These are phyloP conservation scores for Galerucella calmariensis DNA, from an alignment of 2,888 invertebrate genomes.

Conservation along the genomic window DNA sequence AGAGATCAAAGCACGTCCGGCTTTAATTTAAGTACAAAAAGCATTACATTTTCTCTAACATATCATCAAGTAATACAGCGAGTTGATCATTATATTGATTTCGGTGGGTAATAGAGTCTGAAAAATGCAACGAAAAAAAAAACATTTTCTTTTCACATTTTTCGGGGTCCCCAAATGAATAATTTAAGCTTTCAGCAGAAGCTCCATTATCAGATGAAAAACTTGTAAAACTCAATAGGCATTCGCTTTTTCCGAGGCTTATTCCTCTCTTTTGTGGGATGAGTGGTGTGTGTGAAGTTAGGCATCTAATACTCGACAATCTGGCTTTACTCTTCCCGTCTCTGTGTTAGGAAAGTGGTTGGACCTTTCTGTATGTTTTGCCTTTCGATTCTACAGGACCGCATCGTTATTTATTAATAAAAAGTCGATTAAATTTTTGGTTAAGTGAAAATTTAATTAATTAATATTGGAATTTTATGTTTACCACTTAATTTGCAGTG, in stretches of 20 bases:
- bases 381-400: constrained; percentile 16
- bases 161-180: constrained; percentile 31
- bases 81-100: not conserved
- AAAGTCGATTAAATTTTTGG: too few species aligned
- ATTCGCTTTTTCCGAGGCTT: constrained; percentile 27
- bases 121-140: constrained; percentile 13
- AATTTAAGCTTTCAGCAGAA: constrained; percentile 30
- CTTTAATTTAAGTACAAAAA: not conserved
- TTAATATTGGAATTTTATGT: too few species aligned
- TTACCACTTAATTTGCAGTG: too few species aligned
- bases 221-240: constrained; percentile 34
- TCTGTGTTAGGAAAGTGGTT: constrained; percentile 21
- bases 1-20: constrained; percentile 13
- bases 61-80: not conserved
- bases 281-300: constrained; percentile 39
- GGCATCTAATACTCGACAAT: constrained; percentile 35
- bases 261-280: constrained; percentile 35
- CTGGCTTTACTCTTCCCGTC: constrained; percentile 37
- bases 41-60: not conserved
- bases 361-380: not conserved
- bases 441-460: too few species aligned
- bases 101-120: constrained; percentile 15
- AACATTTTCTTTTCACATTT: constrained; percentile 24
- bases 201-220: constrained; percentile 35
- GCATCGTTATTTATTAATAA: not conserved